Evolutionary conservation across 2,888 invertebrate species (phyloP), one percentile per base, ranked within the genome.

Genomic region (Drosophila multiciliata): DNA sequence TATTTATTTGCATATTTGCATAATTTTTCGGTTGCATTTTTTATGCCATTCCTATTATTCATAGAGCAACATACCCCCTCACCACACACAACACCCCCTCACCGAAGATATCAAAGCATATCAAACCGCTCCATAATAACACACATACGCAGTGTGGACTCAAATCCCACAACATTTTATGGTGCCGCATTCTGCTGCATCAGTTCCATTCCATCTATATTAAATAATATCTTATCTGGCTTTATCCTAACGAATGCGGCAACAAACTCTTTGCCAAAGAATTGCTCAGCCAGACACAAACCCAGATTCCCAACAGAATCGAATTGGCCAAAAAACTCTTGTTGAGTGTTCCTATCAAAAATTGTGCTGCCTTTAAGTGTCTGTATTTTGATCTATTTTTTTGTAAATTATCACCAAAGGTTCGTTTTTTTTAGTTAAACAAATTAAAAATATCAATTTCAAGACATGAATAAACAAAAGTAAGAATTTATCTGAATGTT

Each of bases 1-100:
- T 85, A 85, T 85, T 85, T 85, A 85, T 85, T 87, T 82, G 83
- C 83, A 84, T 86, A 84, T 83, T 84, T 84, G 84, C 84, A 85
- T 85, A 84, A 86, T 86, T 83, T 77, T 73, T 78, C 57, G 66
- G 57, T 76, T 79, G 76, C 76, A 79, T 84, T 79, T 75, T 79
- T 74, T 79, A 73, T 75, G 69, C 79, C 65, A 36, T 64, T 67
- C 76, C 64, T 72, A 78, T 75, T 80, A 82, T 82, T 82, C 73
- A 83, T 74, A 66, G 32, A 73, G 78, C 75, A 52, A 8, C 60
- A 52, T 23, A 45, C 23, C 15, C 15, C 23, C 15, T 8, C 26
- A 17, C 33, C 66, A 32, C 2, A 8, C 23, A 1, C 48, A 3
- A 26, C 23, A 2, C 45, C 12, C 12, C 23, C 20, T 23, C 23